phyloP scores from a whole-genome alignment of 2,113 vertebrate species.

The Falco punctatus region DNA sequence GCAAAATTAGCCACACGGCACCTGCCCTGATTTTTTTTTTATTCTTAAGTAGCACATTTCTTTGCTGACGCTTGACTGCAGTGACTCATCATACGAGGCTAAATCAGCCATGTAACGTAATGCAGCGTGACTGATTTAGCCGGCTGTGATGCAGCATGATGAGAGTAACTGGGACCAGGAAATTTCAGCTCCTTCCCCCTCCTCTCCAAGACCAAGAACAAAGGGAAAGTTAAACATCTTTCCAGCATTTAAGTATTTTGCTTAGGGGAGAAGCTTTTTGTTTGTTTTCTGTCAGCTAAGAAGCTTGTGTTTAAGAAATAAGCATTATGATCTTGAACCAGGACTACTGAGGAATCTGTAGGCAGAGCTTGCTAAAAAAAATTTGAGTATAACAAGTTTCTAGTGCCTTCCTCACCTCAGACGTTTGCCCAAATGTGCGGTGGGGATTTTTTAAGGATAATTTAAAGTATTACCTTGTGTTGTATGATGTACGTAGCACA shows the following conservation, averaged over 20 bases:
- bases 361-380: neutral
- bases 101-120: constrained; percentile 61
- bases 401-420: neutral
- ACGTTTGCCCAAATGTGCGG: neutral
- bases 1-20: neutral
- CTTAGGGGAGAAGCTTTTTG: neutral
- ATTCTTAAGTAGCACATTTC: constrained; percentile 33
- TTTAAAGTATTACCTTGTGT: neutral
- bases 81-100: constrained; percentile 65
- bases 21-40: neutral
- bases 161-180: constrained; percentile 25
- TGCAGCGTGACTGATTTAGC: constrained; percentile 61
- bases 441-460: neutral
- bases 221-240: constrained; percentile 33
- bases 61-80: constrained; percentile 53
- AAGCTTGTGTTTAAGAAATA: neutral
- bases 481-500: neutral
- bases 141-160: constrained; percentile 51
- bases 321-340: neutral
- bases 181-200: constrained; percentile 1
- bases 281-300: neutral
- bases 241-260: neutral
- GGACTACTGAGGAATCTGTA: neutral
- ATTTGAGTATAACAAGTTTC: neutral
- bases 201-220: neutral